These are phyloP conservation scores for Gnatocerus cornutus DNA, from an alignment of 2,888 invertebrate species.

Conservation along the genomic window DNA sequence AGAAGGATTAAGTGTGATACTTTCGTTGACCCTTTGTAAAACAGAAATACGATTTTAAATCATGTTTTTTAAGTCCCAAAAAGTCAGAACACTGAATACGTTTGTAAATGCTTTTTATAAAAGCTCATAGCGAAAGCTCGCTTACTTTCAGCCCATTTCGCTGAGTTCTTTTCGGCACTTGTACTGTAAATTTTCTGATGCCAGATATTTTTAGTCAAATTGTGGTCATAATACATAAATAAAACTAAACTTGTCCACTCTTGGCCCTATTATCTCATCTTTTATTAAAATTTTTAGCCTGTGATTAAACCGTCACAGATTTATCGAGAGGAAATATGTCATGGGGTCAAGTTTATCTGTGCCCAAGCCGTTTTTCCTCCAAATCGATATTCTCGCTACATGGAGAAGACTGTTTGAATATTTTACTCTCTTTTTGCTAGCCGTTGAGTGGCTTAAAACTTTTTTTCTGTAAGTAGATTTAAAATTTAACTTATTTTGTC, in stretches of 20 bases:
- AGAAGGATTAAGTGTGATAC: too few relatives aligned
- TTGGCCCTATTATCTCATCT: background rate
- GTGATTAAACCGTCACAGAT: background rate
- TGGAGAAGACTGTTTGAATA: slow-evolving; percentile 5
- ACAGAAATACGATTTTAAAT: too few relatives aligned
- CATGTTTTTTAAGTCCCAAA: too few relatives aligned
- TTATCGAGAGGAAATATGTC: slow-evolving; percentile 11
- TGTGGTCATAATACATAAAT: too few relatives aligned
- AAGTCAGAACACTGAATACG: too few relatives aligned
- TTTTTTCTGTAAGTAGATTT: slow-evolving; percentile 9
- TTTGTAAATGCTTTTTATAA: too few relatives aligned
- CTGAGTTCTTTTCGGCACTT: too few relatives aligned
- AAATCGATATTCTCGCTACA: slow-evolving; percentile 3
- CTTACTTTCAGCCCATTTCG: too few relatives aligned
- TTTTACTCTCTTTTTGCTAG: background rate
- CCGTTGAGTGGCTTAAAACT: background rate
- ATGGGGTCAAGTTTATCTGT: slow-evolving; percentile 20
- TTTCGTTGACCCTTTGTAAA: too few relatives aligned
- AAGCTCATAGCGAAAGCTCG: too few relatives aligned
- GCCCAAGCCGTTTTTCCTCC: slow-evolving; percentile 2
- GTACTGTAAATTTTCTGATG: too few relatives aligned
- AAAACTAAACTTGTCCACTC: background rate
- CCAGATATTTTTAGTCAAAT: too few relatives aligned
- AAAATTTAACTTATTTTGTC: background rate
- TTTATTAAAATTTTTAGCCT: background rate